Base-by-base conservation (phyloP, 2,797 vertebrate species). In the Vespertilio murinus region DNA sequence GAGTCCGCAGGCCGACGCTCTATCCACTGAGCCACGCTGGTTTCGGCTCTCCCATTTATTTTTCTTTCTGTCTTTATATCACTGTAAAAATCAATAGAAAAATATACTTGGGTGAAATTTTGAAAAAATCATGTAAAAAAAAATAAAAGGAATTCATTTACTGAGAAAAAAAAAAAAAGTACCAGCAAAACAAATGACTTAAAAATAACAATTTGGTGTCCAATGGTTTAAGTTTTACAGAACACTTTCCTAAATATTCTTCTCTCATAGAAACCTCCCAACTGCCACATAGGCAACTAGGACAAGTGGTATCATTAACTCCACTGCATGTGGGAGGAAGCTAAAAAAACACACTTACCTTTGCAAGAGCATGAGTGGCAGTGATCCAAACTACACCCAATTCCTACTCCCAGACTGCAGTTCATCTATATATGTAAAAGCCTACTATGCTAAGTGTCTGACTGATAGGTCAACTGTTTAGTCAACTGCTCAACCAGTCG, bases 121-220 rank as follows among this genome's bases (percentile, higher is more conserved):
- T 47, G 3, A 4, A 8, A 10, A 94, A 67, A 67, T 92, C 30
- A 88, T 67, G 47, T 23, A 77, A 75, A 75, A 40, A 67, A 69
- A 75, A 93, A 91, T 42, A 77, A 90, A 88, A n/a, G 9, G 11
- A 87, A 73, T 69, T 93, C 30, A 83, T 61, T 88, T 87, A 35
- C 9, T 18, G 30, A 61, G 59, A 30, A 61, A 61, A 42, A 45
- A 30, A 61, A 61, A 42, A 45, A 61, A 61, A 61, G 59, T 61
- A 61, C 59, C 13, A 30, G 28, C 12, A 61, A 61, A 61, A 30
- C 5, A 6, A 61, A 61, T 61, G 2, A 61, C 56, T 59, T 94
- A 54, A 71, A 96, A 88, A 83, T 79, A 90, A 74, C 40, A 69
- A 91, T 22, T 1, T 2, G 74, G 73, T 74, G 40, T 45, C 16